Evolutionary conservation across 2,797 vertebrate species (phyloP).

Genomic region (Anguilla marmorata): DNA sequence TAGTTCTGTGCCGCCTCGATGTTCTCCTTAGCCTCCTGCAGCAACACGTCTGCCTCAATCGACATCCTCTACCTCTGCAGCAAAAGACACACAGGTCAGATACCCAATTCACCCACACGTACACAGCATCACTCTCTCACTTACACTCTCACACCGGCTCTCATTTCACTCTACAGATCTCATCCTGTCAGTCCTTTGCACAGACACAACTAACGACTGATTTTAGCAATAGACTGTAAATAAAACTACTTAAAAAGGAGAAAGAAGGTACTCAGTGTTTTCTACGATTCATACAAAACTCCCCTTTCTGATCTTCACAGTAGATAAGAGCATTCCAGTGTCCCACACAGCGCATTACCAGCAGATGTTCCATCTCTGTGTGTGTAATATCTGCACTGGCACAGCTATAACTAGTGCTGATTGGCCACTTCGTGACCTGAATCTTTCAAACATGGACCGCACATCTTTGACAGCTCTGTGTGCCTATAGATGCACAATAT

Average conservation of each 20-base stretch:
- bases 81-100: constrained; percentile 20
- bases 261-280: neutral
- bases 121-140: neutral
- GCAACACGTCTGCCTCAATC: constrained; percentile 72
- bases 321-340: neutral
- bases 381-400: neutral
- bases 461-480: neutral
- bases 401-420: neutral
- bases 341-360: neutral
- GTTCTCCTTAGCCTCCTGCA: constrained; percentile 92
- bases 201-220: neutral
- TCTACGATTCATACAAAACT: neutral
- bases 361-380: neutral
- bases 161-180: neutral
- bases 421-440: neutral
- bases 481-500: constrained; percentile 2
- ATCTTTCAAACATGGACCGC: neutral
- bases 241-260: neutral
- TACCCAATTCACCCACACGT: neutral
- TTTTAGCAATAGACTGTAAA: neutral
- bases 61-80: constrained; percentile 67
- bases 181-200: neutral
- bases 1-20: constrained; percentile 93
- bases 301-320: neutral
- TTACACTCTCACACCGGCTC: neutral